A percentile compares a stretch with the other conserved stretches of the same genome.
Evolutionary conservation across 2,113 vertebrate genomes (phyloP).

Genomic region (Amblyopsis rosae): DNA sequence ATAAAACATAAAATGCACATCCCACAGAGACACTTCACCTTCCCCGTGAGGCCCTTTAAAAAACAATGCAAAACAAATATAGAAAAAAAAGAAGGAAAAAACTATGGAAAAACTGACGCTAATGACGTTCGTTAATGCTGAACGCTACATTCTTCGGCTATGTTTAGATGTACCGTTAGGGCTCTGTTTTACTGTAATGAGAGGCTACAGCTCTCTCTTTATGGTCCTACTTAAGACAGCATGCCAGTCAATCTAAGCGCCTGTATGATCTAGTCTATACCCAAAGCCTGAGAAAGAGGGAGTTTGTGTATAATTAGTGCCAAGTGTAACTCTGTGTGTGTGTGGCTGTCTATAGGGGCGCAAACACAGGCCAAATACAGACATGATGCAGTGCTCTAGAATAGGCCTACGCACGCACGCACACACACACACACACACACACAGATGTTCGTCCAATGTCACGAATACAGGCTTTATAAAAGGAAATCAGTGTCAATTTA

Average conservation of each 20-base stretch:
- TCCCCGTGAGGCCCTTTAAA: not conserved
- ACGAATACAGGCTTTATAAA: slow-evolving; percentile 28
- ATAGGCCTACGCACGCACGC: not conserved
- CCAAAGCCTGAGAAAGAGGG: slow-evolving; percentile 24
- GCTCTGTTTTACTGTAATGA: slow-evolving; percentile 20
- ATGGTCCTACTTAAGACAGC: not conserved
- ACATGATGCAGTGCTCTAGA: slow-evolving; percentile 1
- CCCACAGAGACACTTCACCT: not conserved
- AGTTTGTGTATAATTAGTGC: slow-evolving; percentile 9
- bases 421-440: slow-evolving; percentile 7
- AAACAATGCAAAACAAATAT: not conserved
- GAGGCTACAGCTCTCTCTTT: slow-evolving; percentile 20
- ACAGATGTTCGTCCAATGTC: slow-evolving; percentile 12
- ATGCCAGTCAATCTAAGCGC: not conserved
- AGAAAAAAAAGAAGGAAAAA: not conserved
- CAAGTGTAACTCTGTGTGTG: not conserved
- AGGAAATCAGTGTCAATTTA: not conserved
- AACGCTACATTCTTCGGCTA: slow-evolving; percentile 2
- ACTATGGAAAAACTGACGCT: not conserved
- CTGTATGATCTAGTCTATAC: slow-evolving; percentile 20
- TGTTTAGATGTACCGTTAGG: slow-evolving; percentile 11
- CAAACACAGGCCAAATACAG: not conserved
- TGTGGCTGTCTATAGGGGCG: not conserved
- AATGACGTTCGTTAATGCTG: not conserved
- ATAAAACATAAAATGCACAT: not conserved